Evolutionary conservation across 2,113 vertebrate species (phyloP).

Genomic region (Lepus americanus): DNA sequence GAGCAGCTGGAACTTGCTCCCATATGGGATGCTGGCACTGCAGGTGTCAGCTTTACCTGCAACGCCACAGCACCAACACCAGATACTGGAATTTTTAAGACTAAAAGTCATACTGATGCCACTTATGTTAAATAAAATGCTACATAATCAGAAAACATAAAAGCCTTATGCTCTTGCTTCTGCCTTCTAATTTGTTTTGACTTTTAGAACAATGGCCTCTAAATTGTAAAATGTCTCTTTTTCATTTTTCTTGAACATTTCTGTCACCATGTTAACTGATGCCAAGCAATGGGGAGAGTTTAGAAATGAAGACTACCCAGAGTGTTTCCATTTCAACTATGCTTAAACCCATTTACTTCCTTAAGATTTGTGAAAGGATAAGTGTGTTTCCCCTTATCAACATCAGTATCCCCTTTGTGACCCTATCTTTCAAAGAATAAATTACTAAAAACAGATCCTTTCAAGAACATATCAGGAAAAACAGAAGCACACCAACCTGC

Average conservation of each 20-base stretch:
- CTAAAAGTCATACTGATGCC: background rate
- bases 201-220: constrained; percentile 61
- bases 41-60: too few species aligned
- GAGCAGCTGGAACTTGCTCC: too few species aligned
- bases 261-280: constrained; percentile 55
- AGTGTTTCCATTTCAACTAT: constrained; percentile 48
- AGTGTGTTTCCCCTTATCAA: background rate
- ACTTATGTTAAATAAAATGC: constrained; percentile 42
- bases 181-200: constrained; percentile 33
- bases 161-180: constrained; percentile 37
- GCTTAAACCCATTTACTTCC: constrained; percentile 25
- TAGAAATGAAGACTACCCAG: constrained; percentile 39
- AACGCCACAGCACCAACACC: too few species aligned
- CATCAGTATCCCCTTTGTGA: background rate
- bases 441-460: constrained; percentile 3
- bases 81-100: constrained; percentile 28
- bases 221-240: constrained; percentile 54
- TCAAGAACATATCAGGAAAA: background rate
- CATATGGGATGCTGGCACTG: too few species aligned
- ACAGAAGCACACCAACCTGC: background rate
- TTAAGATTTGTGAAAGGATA: constrained; percentile 64
- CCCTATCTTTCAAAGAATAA: constrained; percentile 49
- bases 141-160: constrained; percentile 26
- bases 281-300: constrained; percentile 22
- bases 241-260: background rate